A percentile compares a stretch with the other conserved stretches of the same genome.
Evolutionary conservation across 2,113 vertebrate genomes (phyloP).

Genomic region (Jacana jacana): DNA sequence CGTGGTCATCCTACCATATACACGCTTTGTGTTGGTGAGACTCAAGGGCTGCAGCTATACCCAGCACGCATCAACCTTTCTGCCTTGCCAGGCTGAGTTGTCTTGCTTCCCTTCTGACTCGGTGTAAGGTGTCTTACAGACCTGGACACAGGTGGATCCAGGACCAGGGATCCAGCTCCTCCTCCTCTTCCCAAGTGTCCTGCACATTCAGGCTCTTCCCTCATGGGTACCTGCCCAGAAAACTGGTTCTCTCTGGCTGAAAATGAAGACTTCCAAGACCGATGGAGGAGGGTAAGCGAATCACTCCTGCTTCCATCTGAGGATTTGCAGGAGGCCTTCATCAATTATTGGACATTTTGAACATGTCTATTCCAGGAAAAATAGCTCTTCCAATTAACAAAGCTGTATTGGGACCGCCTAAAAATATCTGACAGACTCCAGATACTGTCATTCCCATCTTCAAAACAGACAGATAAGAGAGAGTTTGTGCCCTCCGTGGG

Average conservation of each 20-base stretch:
- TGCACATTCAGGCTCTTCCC: background rate
- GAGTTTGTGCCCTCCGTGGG: slow-evolving; percentile 53
- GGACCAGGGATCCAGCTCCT: background rate
- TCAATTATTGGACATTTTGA: slow-evolving; percentile 53
- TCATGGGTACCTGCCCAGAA: background rate
- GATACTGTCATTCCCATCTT: slow-evolving; percentile 59
- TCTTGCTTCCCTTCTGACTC: background rate
- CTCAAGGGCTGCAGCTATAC: background rate
- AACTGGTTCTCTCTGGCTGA: background rate
- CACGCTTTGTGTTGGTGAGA: background rate
- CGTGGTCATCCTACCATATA: accelerated
- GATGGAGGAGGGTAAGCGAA: background rate
- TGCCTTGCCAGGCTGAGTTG: background rate
- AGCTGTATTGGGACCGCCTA: slow-evolving; percentile 15
- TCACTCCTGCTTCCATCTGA: slow-evolving; percentile 7
- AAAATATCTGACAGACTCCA: slow-evolving; percentile 63
- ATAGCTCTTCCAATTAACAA: slow-evolving; percentile 61
- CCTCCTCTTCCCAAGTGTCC: background rate
- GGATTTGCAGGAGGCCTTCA: slow-evolving; percentile 29
- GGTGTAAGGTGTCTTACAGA: accelerated
- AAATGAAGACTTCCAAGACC: background rate
- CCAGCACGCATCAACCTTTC: accelerated
- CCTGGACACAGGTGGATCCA: background rate
- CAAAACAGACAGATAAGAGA: slow-evolving; percentile 64
- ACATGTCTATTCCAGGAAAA: slow-evolving; percentile 45